Conservation (phyloP, 2,113 vertebrate species). For the Buteo buteo region DNA sequence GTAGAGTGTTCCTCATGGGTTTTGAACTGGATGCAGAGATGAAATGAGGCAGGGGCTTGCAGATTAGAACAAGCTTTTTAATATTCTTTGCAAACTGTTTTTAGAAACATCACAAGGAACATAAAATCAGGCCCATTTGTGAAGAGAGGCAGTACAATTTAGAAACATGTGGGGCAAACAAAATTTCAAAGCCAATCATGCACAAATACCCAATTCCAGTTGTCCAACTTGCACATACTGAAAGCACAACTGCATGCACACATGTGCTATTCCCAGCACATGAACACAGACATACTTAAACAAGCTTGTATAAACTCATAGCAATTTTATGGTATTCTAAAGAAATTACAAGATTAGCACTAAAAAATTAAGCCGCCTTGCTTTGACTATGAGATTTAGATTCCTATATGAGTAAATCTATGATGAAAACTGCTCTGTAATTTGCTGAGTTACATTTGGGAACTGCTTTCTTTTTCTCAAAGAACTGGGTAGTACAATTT, state of each 20-base stretch:
- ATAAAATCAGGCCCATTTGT: conserved; percentile 7
- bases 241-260: background rate
- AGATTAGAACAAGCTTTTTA: conserved; percentile 31
- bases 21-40: background rate
- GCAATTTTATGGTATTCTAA: background rate
- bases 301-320: background rate
- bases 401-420: background rate
- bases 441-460: background rate
- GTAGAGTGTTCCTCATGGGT: background rate
- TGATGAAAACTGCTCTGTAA: background rate
- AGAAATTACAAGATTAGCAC: background rate
- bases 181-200: background rate
- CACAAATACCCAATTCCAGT: background rate
- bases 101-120: background rate
- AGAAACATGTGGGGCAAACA: background rate
- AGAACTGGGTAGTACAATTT: background rate
- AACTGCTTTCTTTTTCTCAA: background rate
- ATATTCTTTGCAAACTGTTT: conserved; percentile 12
- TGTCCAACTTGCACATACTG: background rate
- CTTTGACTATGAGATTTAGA: background rate
- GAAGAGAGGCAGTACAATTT: background rate
- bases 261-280: background rate
- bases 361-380: background rate
- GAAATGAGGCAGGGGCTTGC: background rate
- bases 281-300: background rate